Evolutionary conservation across 1,140 invertebrate genomes (phyloP).

Genomic region (Ylistrum balloti): DNA sequence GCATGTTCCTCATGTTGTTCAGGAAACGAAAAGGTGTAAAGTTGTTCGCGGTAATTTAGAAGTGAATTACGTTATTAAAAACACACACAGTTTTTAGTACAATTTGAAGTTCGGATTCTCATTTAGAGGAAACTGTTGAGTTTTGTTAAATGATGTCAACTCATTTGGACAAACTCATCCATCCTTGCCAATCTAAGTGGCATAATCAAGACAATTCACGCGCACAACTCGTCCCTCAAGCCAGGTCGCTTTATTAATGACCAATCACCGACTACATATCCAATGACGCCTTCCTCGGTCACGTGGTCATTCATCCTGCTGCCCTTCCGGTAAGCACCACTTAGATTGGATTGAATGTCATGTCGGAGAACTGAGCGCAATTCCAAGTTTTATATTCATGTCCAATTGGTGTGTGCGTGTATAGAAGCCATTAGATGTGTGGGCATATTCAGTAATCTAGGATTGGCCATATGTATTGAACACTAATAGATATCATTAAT

Average conservation of each 20-base stretch:
- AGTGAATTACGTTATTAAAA: background rate
- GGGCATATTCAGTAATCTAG: constrained; percentile 24
- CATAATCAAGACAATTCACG: background rate
- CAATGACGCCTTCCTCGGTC: background rate
- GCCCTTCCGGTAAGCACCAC: background rate
- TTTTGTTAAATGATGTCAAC: background rate
- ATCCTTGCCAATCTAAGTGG: background rate
- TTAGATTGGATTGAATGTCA: background rate
- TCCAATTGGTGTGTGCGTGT: background rate
- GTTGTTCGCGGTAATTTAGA: too few relatives aligned
- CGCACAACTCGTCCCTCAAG: background rate
- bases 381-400: background rate
- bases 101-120: background rate
- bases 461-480: background rate
- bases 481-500: constrained; percentile 8
- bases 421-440: background rate
- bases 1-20: too few relatives aligned
- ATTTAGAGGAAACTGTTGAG: constrained; percentile 19
- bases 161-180: background rate
- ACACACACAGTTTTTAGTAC: background rate
- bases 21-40: too few relatives aligned
- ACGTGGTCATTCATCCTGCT: constrained; percentile 8
- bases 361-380: background rate
- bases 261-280: background rate
- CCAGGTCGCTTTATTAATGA: background rate